A percentile compares a stretch with the other conserved stretches of the same genome.
Conservation (phyloP, 2,797 vertebrate species). For the Gymnopithys bicolor region DNA sequence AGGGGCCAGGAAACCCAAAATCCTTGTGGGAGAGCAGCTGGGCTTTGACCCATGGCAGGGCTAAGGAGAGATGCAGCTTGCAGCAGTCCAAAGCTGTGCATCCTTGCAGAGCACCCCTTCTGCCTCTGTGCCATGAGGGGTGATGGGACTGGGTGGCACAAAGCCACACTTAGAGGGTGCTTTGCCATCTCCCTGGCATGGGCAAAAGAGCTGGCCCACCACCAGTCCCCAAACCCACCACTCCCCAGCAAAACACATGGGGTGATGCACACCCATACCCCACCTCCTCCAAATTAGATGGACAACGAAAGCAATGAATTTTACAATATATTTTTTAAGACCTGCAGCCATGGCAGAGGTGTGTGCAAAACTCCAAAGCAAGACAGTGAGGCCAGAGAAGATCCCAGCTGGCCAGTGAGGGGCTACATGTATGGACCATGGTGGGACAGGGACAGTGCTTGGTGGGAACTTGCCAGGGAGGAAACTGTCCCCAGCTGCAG, state of each 20-base stretch:
- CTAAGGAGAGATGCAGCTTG: fast-evolving
- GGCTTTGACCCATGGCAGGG: background rate
- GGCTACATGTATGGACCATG: fast-evolving
- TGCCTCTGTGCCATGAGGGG: fast-evolving
- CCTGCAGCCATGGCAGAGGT: background rate
- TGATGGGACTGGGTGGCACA: background rate
- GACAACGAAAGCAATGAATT: background rate
- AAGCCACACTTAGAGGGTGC: background rate
- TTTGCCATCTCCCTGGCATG: background rate
- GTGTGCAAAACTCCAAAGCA: background rate
- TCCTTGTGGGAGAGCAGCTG: fast-evolving
- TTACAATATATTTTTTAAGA: background rate
- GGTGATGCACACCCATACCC: background rate
- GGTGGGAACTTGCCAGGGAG: background rate
- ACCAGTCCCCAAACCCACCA: background rate
- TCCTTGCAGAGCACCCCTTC: background rate
- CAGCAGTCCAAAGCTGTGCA: fast-evolving
- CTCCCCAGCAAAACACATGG: fast-evolving
- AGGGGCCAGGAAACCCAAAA: background rate
- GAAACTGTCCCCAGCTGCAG: background rate
- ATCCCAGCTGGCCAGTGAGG: background rate
- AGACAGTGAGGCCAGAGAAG: background rate
- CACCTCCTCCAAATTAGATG: background rate
- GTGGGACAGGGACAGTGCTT: fast-evolving
- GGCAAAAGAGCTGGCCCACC: background rate